Conservation (phyloP, 30 jellyfish, hydroid and myxozoan species). For the Aurelia aurita region DNA sequence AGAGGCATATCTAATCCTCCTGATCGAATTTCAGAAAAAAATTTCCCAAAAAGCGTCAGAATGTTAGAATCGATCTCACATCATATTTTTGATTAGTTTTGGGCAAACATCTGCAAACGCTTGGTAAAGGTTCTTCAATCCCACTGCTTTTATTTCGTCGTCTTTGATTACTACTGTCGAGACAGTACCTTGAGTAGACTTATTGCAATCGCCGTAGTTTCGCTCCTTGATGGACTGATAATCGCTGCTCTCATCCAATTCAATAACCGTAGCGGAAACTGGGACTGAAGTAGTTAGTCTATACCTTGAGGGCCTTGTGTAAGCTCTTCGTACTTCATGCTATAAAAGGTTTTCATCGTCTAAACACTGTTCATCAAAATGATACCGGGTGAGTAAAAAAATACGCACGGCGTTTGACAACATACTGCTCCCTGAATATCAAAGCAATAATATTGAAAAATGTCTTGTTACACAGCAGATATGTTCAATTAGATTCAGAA, state of each 20-base stretch:
- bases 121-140: slow-evolving; percentile 21
- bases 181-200: slow-evolving; percentile 47
- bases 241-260: too few relatives aligned
- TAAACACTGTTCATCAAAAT: too few relatives aligned
- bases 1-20: slow-evolving; percentile 50
- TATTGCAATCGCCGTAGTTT: too few relatives aligned
- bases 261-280: too few relatives aligned
- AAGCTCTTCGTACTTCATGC: slow-evolving; percentile 28
- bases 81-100: slow-evolving; percentile 26
- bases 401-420: too few relatives aligned
- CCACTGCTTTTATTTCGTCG: slow-evolving; percentile 15
- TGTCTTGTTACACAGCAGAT: too few relatives aligned
- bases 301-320: slow-evolving; percentile 52
- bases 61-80: slow-evolving; percentile 34
- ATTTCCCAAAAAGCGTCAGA: slow-evolving; percentile 20
- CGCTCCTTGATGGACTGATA: too few relatives aligned
- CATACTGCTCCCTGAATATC: too few relatives aligned
- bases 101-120: slow-evolving; percentile 35
- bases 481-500: too few relatives aligned
- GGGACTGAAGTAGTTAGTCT: too few relatives aligned
- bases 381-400: too few relatives aligned
- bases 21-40: slow-evolving; percentile 25
- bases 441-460: too few relatives aligned
- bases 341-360: slow-evolving; percentile 18
- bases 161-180: slow-evolving; percentile 44